Evolutionary conservation across 1,140 invertebrate genomes (phyloP).

Genomic region (Thereuonema tuberculata): DNA sequence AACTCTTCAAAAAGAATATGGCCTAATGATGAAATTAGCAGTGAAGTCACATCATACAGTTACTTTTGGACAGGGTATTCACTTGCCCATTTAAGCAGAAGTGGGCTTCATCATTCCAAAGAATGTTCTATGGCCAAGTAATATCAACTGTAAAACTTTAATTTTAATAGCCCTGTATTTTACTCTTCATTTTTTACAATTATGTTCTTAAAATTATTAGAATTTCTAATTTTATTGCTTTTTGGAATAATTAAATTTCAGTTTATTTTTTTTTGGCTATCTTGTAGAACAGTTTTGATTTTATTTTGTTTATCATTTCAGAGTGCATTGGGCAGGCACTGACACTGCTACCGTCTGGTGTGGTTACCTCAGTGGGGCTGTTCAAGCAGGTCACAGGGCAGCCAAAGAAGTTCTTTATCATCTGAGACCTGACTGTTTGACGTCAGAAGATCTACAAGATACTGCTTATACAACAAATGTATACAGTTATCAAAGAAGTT

Average conservation of each 20-base stretch:
- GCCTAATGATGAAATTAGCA: too few species aligned
- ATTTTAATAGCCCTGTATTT: too few species aligned
- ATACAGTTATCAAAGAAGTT: background rate
- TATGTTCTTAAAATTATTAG: background rate
- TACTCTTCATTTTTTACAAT: too few species aligned
- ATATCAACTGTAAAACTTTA: too few species aligned
- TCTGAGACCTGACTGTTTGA: background rate
- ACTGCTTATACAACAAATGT: background rate
- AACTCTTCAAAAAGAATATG: too few species aligned
- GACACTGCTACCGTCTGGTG: constrained; percentile 32
- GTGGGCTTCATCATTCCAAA: too few species aligned
- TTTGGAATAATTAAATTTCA: background rate
- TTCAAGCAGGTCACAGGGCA: constrained; percentile 30
- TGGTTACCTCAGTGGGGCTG: constrained; percentile 35
- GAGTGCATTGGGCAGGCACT: constrained; percentile 34
- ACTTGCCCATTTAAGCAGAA: too few species aligned
- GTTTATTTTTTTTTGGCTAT: constrained; percentile 12
- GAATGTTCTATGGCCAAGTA: too few species aligned
- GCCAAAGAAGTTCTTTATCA: constrained; percentile 26
- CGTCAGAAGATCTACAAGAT: background rate
- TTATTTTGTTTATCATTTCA: too few species aligned
- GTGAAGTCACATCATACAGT: too few species aligned
- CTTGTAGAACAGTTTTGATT: too few species aligned
- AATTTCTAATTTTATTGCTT: background rate
- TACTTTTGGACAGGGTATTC: too few species aligned